phyloP scores from a whole-genome alignment of 2,797 vertebrate species.

The Leptodactylus fallax region DNA sequence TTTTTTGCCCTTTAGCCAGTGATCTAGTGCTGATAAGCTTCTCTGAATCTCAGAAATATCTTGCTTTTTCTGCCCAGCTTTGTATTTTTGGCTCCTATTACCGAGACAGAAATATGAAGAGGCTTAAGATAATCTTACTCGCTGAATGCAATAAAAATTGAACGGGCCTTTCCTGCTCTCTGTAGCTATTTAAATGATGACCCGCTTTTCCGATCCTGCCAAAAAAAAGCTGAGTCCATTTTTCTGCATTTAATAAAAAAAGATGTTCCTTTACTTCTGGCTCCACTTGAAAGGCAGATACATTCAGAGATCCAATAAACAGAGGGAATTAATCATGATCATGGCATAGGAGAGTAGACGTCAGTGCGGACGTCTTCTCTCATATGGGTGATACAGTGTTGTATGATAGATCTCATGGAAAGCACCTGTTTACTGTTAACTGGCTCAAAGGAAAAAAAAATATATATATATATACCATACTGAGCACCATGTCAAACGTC shows the following conservation, averaged over 20 bases:
- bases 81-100: conserved; percentile 30
- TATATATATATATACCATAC: too few relatives aligned
- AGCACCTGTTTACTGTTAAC: conserved; percentile 2
- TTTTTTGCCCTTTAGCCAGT: neutral
- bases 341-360: conserved; percentile 39
- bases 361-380: conserved; percentile 45
- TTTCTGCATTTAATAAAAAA: conserved; percentile 59
- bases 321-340: conserved; percentile 54
- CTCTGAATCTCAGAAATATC: conserved; percentile 1
- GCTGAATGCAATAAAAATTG: conserved; percentile 33
- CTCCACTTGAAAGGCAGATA: conserved; percentile 53
- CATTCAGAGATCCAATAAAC: conserved; percentile 47
- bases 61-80: neutral
- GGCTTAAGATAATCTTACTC: conserved; percentile 23
- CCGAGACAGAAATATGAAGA: conserved; percentile 6
- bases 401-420: neutral
- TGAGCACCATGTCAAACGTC: too few relatives aligned
- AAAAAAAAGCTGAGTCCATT: conserved; percentile 37
- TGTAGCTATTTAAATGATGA: conserved; percentile 25
- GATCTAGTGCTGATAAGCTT: neutral
- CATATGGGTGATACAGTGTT: conserved; percentile 27
- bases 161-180: neutral
- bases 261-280: conserved; percentile 60
- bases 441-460: neutral
- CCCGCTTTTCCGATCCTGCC: conserved; percentile 29